These are phyloP conservation scores for Procavia capensis DNA, from an alignment of 2,113 vertebrate species.

Conservation along the genomic window DNA sequence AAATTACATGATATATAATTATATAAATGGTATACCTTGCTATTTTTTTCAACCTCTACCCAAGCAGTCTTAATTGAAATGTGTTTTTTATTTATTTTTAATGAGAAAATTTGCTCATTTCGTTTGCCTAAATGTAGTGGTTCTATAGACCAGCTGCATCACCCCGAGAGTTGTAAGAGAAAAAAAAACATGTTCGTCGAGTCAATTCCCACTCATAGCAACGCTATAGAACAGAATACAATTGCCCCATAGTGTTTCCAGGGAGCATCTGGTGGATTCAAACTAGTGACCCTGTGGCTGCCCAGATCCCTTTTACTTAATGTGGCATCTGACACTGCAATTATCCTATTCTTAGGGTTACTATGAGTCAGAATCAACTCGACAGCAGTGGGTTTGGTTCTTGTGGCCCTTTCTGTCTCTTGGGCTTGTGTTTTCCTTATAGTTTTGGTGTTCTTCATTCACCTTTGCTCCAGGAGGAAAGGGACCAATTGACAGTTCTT, in stretches of 20 bases:
- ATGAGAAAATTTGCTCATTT: not conserved
- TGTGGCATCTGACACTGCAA: not conserved
- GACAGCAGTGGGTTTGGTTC: not conserved
- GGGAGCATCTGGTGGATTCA: too few relatives aligned
- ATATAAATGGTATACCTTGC: not conserved
- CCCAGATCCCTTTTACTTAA: not conserved
- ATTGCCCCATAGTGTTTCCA: too few relatives aligned
- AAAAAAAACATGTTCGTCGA: not conserved
- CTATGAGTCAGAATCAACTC: too few relatives aligned
- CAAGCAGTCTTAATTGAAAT: not conserved
- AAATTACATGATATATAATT: not conserved
- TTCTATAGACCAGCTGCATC: not conserved
- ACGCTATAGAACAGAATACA: too few relatives aligned
- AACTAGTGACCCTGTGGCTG: too few relatives aligned
- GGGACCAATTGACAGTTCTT: too few relatives aligned
- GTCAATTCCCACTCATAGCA: too few relatives aligned
- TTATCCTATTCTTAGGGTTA: not conserved
- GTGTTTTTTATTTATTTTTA: not conserved
- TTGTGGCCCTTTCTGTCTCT: too few relatives aligned
- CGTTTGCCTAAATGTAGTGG: not conserved
- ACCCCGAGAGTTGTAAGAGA: not conserved
- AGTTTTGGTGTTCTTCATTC: too few relatives aligned
- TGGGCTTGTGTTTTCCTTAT: too few relatives aligned
- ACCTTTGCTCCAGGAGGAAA: too few relatives aligned
- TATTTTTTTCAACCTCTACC: not conserved